These are phyloP conservation scores for Nephrotoma guestfalica DNA, from an alignment of 2,888 invertebrate species.

Conservation along the genomic window DNA sequence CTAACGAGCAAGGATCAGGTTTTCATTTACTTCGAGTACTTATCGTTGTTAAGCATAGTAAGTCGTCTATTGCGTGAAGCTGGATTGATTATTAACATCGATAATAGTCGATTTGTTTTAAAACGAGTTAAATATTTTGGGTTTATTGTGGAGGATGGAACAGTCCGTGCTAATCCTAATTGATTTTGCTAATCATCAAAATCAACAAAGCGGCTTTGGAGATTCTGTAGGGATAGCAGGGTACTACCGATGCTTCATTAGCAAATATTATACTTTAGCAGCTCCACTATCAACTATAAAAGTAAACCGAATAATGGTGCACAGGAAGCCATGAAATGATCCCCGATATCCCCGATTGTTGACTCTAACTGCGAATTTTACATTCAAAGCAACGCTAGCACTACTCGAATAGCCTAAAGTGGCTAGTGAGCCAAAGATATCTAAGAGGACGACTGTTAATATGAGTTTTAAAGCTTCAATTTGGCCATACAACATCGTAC, in stretches of 20 bases:
- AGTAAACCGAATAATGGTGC: too few relatives aligned
- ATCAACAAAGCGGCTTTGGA: background rate
- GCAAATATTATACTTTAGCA: too few relatives aligned
- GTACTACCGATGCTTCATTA: too few relatives aligned
- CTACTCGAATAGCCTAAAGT: background rate
- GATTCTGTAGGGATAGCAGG: background rate
- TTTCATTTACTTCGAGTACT: background rate
- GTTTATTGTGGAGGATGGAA: background rate
- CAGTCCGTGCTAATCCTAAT: too few relatives aligned
- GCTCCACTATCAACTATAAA: too few relatives aligned
- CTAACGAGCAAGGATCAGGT: conserved; percentile 2
- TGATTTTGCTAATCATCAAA: background rate
- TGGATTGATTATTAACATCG: background rate
- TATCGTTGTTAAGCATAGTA: background rate
- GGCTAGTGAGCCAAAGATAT: too few relatives aligned
- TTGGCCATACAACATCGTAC: background rate
- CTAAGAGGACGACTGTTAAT: too few relatives aligned
- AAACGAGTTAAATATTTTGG: background rate
- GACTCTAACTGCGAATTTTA: background rate
- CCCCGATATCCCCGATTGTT: background rate
- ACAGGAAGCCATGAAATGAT: background rate
- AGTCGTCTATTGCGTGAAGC: background rate
- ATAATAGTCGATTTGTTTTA: background rate
- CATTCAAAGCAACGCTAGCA: background rate
- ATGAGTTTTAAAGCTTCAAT: too few relatives aligned